phyloP scores from a whole-genome alignment of 2,113 vertebrate species.

The Meleagris gallopavo region DNA sequence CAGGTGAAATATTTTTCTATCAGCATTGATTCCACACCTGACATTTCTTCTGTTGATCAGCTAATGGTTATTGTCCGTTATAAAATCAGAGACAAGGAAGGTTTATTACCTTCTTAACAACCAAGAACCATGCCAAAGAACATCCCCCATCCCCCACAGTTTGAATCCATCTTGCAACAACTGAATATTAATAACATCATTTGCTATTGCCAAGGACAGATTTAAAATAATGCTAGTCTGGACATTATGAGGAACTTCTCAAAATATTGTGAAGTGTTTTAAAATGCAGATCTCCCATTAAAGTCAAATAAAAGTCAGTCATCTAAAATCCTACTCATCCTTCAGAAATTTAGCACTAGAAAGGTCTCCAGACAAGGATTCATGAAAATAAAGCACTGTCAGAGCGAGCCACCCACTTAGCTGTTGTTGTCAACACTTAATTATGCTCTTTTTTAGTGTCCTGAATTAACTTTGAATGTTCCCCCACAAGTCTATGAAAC shows the following conservation, averaged over 20 bases:
- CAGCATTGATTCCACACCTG: slow-evolving; percentile 76
- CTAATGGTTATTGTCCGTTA: slow-evolving; percentile 77
- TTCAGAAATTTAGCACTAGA: slow-evolving; percentile 34
- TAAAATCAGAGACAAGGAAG: slow-evolving; percentile 63
- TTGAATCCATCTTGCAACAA: slow-evolving; percentile 54
- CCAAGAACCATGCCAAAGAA: slow-evolving; percentile 17
- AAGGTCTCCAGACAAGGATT: slow-evolving; percentile 28
- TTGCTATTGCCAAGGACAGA: slow-evolving; percentile 53
- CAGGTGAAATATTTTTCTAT: slow-evolving; percentile 74
- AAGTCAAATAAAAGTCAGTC: slow-evolving; percentile 60
- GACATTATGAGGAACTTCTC: slow-evolving; percentile 42
- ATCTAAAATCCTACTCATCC: slow-evolving; percentile 25
- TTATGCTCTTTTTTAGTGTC: not conserved
- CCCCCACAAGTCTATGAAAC: not conserved
- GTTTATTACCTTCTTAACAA: slow-evolving; percentile 72
- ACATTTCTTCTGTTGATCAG: slow-evolving; percentile 77
- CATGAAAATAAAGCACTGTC: not conserved
- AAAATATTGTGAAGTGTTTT: not conserved
- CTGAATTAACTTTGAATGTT: not conserved
- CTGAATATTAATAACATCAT: slow-evolving; percentile 66
- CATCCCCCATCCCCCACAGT: not conserved
- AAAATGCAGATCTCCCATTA: slow-evolving; percentile 41
- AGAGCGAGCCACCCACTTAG: not conserved
- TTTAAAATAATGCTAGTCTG: slow-evolving; percentile 23
- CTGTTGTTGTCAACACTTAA: slow-evolving; percentile 11